Evolutionary conservation across 2,113 vertebrate species (phyloP).

Genomic region (Ictalurus furcatus): DNA sequence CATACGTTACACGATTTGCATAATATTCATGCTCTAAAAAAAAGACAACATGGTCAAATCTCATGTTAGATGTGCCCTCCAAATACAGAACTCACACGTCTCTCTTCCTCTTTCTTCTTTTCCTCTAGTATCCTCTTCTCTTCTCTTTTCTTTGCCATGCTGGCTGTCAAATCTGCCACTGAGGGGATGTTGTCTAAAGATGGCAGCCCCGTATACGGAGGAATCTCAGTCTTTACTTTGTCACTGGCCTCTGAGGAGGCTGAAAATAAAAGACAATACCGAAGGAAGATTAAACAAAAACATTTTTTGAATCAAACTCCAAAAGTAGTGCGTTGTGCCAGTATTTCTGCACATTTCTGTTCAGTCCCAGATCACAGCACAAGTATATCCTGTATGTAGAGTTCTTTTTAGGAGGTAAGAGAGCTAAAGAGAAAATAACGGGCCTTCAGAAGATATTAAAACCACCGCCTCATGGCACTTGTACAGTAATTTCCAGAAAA

Average conservation of each 20-base stretch:
- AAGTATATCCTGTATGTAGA: no score
- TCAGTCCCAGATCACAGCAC: neutral
- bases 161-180: constrained; percentile 77
- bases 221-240: constrained; percentile 64
- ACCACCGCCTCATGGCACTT: neutral
- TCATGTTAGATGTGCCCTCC: neutral
- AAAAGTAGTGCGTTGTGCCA: no score
- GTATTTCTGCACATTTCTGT: no score
- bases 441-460: neutral
- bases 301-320: neutral
- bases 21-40: neutral
- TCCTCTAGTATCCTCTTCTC: constrained; percentile 77
- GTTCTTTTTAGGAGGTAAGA: no score
- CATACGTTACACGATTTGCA: neutral
- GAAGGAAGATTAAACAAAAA: neutral
- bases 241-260: constrained; percentile 40
- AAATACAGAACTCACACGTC: constrained; percentile 65
- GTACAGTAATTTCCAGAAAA: neutral
- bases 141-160: constrained; percentile 75
- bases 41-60: neutral
- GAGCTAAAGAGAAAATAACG: neutral
- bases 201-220: constrained; percentile 63
- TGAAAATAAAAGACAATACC: constrained; percentile 12
- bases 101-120: constrained; percentile 82
- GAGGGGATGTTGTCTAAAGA: constrained; percentile 71